phyloP scores from a whole-genome alignment of 2,797 vertebrate species.

The Microchirus variegatus region DNA sequence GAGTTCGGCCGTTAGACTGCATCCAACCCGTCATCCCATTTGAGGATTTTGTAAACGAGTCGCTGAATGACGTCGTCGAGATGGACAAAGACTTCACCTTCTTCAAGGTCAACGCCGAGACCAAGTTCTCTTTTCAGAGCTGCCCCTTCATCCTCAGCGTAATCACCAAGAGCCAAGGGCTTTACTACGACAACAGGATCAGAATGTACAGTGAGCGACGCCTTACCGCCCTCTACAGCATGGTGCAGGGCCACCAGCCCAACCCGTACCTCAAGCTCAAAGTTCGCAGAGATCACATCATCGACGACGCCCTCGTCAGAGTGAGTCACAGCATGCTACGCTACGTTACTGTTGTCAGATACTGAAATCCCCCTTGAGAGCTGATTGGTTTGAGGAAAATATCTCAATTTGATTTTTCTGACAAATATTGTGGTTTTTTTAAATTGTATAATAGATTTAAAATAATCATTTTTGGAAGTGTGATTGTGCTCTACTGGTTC shows the following conservation, averaged over 20 bases:
- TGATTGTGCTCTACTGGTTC: no score
- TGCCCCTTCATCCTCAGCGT: conserved; percentile 97
- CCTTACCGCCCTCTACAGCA: conserved; percentile 97
- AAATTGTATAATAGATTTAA: no score
- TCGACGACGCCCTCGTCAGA: conserved; percentile 96
- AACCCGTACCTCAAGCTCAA: conserved; percentile 96
- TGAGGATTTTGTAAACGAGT: conserved; percentile 97
- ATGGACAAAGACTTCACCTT: conserved; percentile 99
- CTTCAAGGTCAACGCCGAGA: conserved; percentile 98
- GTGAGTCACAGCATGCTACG: conserved; percentile 79
- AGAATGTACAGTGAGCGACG: conserved; percentile 98
- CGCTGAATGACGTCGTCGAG: conserved; percentile 96
- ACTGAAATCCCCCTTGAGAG: no score
- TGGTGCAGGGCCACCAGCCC: conserved; percentile 96
- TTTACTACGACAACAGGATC: conserved; percentile 99
- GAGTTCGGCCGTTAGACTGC: conserved; percentile 90
- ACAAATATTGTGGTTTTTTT: no score
- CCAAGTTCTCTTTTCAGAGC: conserved; percentile 98
- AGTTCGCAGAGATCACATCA: conserved; percentile 97
- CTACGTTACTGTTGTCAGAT: no score
- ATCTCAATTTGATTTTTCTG: no score
- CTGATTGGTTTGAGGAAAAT: no score
- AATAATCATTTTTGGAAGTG: no score
- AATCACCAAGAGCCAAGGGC: conserved; percentile 96
- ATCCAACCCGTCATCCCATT: conserved; percentile 92